These are phyloP conservation scores for Hypsopygia costalis DNA, from an alignment of 2,888 invertebrate genomes.

Conservation along the genomic window DNA sequence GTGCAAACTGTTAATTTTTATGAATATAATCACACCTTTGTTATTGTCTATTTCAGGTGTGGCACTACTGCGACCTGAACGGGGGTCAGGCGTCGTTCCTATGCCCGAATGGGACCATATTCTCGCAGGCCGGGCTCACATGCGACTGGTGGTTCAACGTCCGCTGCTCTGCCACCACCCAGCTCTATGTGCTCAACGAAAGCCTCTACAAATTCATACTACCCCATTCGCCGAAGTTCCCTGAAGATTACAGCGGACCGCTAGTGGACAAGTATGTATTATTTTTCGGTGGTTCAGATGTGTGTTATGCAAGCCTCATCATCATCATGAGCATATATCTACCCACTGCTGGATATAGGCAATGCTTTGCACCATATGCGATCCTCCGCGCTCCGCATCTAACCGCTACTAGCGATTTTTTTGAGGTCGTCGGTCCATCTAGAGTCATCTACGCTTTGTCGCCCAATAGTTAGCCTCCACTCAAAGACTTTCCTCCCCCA, in stretches of 20 bases:
- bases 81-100: constrained; percentile 94
- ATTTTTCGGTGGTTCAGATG: not conserved
- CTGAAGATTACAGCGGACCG: constrained; percentile 94
- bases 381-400: too few species aligned
- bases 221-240: constrained; percentile 92
- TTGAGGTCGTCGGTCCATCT: too few species aligned
- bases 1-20: too few species aligned
- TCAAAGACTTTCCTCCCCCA: too few species aligned
- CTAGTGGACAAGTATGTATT: constrained; percentile 88
- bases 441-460: too few species aligned
- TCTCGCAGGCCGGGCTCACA: constrained; percentile 92
- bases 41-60: constrained; percentile 82
- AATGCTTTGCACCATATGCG: too few species aligned
- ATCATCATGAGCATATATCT: too few species aligned
- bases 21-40: too few species aligned
- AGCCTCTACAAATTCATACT: constrained; percentile 93
- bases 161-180: constrained; percentile 89
- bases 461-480: too few species aligned
- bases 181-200: constrained; percentile 93
- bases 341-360: too few species aligned
- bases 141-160: constrained; percentile 98
- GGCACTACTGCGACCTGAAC: constrained; percentile 95
- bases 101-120: constrained; percentile 94
- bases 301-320: too few species aligned
- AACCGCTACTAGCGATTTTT: too few species aligned